Evolutionary conservation across 2,113 vertebrate species (phyloP).

Genomic region (Struthidea cinerea): DNA sequence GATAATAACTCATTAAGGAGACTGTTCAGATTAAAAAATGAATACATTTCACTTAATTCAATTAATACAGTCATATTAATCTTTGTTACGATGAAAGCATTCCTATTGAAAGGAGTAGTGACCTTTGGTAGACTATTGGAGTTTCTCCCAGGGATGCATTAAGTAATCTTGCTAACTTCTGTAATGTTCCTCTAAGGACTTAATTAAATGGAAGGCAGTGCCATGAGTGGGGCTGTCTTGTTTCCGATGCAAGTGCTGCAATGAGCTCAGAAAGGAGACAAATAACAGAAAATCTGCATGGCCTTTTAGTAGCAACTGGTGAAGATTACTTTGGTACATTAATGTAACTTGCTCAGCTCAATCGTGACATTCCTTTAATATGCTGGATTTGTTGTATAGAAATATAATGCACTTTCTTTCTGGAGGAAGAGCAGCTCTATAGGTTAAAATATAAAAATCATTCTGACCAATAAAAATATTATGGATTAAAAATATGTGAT

Average conservation of each 20-base stretch:
- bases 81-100: not conserved
- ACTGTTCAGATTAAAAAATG: not conserved
- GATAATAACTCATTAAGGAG: not conserved
- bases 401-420: not conserved
- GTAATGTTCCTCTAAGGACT: not conserved
- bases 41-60: slow-evolving; percentile 23
- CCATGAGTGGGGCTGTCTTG: not conserved
- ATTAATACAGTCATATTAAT: slow-evolving; percentile 6
- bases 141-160: not conserved
- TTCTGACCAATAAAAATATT: not conserved
- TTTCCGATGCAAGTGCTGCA: not conserved
- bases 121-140: not conserved
- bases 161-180: not conserved
- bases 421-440: not conserved
- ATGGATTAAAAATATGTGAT: not conserved
- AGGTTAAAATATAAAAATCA: slow-evolving; percentile 19
- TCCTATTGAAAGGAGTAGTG: not conserved
- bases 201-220: not conserved
- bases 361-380: not conserved
- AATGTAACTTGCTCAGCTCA: not conserved
- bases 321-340: not conserved
- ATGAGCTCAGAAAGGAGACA: not conserved
- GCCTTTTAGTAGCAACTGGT: not conserved
- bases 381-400: not conserved
- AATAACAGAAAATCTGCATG: not conserved